Conservation (phyloP, 92 coral and sea anemone genomes). For the Meandrina meandrites region DNA sequence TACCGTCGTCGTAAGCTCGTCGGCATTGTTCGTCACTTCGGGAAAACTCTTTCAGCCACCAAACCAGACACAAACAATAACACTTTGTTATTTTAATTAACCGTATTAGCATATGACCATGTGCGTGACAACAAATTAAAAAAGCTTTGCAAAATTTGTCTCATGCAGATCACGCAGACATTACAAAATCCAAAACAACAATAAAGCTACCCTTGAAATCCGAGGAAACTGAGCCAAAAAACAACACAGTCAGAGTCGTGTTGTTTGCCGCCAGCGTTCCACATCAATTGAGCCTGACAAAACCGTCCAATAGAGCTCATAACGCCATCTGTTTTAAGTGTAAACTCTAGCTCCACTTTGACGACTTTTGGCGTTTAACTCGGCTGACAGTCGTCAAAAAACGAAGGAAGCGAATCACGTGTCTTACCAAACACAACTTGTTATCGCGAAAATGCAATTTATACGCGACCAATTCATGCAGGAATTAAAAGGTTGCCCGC, state of each 20-base stretch:
- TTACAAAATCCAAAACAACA: constrained; percentile 1
- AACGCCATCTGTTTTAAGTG: too few relatives aligned
- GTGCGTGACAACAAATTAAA: constrained; percentile 30
- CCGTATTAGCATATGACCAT: not conserved
- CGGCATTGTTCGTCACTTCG: constrained; percentile 4
- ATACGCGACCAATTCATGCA: constrained; percentile 1
- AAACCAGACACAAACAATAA: not conserved
- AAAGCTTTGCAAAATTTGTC: constrained; percentile 21
- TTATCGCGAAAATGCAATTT: not conserved
- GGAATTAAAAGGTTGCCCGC: not conserved
- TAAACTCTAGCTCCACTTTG: not conserved
- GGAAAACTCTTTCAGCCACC: constrained; percentile 7
- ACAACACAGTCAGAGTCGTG: not conserved
- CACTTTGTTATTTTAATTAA: not conserved
- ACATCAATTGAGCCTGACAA: not conserved
- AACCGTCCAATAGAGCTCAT: too few relatives aligned
- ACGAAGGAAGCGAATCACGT: not conserved
- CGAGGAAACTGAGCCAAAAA: not conserved
- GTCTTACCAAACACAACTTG: not conserved
- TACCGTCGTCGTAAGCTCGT: not conserved
- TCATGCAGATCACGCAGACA: not conserved
- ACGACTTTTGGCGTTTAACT: not conserved
- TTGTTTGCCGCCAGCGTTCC: not conserved
- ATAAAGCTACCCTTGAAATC: not conserved
- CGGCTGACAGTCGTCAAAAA: not conserved